phyloP scores from a whole-genome alignment of 2,797 vertebrate species.

The Danio kyathit region DNA sequence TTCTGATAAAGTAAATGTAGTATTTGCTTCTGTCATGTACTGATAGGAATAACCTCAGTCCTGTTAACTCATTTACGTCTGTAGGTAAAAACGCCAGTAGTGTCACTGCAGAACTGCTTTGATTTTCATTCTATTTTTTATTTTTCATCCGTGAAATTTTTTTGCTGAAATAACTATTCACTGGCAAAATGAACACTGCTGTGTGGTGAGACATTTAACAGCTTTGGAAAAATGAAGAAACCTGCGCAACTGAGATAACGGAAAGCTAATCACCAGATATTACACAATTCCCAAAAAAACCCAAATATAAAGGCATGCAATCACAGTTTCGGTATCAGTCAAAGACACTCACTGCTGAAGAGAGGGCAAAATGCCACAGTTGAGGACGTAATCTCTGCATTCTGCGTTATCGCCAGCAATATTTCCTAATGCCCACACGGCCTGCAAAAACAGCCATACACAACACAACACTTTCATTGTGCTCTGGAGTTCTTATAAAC shows the following conservation, averaged over 20 bases:
- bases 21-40: no score
- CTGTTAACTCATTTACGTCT: no score
- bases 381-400: constrained; percentile 93
- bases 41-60: no score
- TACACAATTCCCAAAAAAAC: neutral
- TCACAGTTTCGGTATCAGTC: neutral
- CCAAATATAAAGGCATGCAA: neutral
- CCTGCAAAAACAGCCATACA: constrained; percentile 71
- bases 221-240: neutral
- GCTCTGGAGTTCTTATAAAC: neutral
- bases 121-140: no score
- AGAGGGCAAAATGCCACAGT: constrained; percentile 89
- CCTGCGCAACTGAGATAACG: neutral
- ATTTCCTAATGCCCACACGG: constrained; percentile 93
- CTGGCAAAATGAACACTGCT: no score
- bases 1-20: no score
- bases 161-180: no score
- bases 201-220: no score
- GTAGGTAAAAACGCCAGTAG: no score
- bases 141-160: no score
- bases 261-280: neutral
- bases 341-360: constrained; percentile 87
- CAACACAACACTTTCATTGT: constrained; percentile 26
- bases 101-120: no score
- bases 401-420: constrained; percentile 94